Evolutionary conservation across 1,140 invertebrate genomes (phyloP).

Genomic region (Oncopodura yosiiana): DNA sequence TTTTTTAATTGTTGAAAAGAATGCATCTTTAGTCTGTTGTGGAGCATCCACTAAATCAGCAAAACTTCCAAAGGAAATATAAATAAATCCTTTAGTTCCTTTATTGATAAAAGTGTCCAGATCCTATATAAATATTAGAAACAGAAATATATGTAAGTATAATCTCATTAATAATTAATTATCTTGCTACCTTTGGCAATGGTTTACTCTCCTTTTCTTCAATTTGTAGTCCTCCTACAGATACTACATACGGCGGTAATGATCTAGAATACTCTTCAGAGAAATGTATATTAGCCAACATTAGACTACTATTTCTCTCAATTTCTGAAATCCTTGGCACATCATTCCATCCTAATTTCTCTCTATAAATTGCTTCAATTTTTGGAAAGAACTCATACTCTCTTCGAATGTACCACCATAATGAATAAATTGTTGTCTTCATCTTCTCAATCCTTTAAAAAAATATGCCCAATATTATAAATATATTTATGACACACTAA

Average conservation of each 20-base stretch:
- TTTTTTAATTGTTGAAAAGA: constrained; percentile 11
- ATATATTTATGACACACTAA: too few relatives aligned
- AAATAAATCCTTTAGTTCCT: constrained; percentile 23
- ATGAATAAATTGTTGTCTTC: too few relatives aligned
- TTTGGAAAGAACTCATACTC: constrained; percentile 8
- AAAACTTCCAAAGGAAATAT: constrained; percentile 20
- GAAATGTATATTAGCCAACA: constrained; percentile 15
- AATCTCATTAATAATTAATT: not conserved
- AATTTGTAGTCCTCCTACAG: constrained; percentile 20
- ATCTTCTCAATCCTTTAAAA: too few relatives aligned
- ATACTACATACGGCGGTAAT: constrained; percentile 3
- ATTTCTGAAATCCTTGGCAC: not conserved
- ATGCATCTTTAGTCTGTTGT: constrained; percentile 8
- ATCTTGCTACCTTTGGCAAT: constrained; percentile 13
- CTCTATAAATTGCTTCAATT: constrained; percentile 1
- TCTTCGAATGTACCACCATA: too few relatives aligned
- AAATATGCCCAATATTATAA: too few relatives aligned
- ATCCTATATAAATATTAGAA: constrained; percentile 14
- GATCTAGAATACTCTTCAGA: constrained; percentile 9
- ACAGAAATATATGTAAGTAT: not conserved
- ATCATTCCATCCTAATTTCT: not conserved
- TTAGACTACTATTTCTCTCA: not conserved
- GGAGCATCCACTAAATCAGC: constrained; percentile 1
- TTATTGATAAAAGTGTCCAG: constrained; percentile 14
- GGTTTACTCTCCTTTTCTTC: not conserved